Evolutionary conservation across 2,888 invertebrate species (phyloP).

Genomic region (Zele albiditarsus): DNA sequence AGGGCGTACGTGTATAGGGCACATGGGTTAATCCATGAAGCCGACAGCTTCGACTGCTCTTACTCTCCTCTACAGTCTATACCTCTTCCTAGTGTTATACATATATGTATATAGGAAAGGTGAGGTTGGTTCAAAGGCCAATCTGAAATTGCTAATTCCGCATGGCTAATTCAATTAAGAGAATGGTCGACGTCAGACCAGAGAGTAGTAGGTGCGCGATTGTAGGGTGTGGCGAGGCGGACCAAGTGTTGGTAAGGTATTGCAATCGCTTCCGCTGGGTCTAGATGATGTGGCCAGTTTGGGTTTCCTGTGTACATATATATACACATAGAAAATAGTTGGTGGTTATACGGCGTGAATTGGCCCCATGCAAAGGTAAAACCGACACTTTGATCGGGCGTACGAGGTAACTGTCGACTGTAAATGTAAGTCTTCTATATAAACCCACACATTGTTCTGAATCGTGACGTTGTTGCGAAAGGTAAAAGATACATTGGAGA

Average conservation of each 20-base stretch:
- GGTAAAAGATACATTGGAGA: conserved; percentile 41
- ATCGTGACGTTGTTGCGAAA: background rate
- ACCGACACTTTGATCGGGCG: conserved; percentile 57
- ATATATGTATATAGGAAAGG: conserved; percentile 10
- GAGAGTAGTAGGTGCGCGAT: conserved; percentile 30
- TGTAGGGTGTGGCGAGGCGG: conserved; percentile 45
- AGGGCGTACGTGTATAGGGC: conserved; percentile 8
- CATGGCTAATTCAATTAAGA: conserved; percentile 70
- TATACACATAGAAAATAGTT: background rate
- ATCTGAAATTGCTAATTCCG: conserved; percentile 70
- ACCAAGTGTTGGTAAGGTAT: conserved; percentile 48
- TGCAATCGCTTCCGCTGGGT: conserved; percentile 47
- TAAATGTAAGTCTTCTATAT: background rate
- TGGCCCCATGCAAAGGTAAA: conserved; percentile 50
- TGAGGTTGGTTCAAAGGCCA: conserved; percentile 52
- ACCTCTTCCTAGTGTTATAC: background rate
- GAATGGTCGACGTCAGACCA: conserved; percentile 57
- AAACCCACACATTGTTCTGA: conserved; percentile 26
- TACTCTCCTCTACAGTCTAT: background rate
- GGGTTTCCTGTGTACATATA: conserved; percentile 27
- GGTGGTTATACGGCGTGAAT: conserved; percentile 1
- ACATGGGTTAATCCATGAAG: conserved; percentile 24
- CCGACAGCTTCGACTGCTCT: conserved; percentile 23
- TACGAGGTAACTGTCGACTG: conserved; percentile 65
- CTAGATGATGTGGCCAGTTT: conserved; percentile 52